A percentile compares a stretch with the other conserved stretches of the same genome.
Evolutionary conservation across 2,888 invertebrate genomes (phyloP).

Genomic region (Chaetoderma sp.): DNA sequence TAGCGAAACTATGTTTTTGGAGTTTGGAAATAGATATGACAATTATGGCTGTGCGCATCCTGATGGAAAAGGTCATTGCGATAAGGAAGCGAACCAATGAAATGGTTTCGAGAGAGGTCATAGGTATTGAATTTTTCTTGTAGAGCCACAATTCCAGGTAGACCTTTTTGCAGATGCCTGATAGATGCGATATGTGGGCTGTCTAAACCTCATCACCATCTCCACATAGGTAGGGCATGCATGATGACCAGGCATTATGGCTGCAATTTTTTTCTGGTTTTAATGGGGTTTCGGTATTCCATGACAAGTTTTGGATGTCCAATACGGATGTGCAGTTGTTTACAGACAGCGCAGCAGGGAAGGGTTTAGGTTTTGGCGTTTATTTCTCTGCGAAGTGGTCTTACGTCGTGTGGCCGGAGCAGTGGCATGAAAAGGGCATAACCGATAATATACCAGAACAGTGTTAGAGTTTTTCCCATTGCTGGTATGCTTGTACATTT

Average conservation of each 20-base stretch:
- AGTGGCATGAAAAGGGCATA: not conserved
- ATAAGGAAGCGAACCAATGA: not conserved
- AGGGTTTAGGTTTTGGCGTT: not conserved
- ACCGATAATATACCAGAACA: too few relatives aligned
- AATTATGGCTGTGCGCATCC: too few relatives aligned
- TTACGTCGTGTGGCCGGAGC: not conserved
- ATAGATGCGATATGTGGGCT: constrained; percentile 15
- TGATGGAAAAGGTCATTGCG: too few relatives aligned
- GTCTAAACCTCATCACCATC: constrained; percentile 10
- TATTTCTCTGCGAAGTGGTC: not conserved
- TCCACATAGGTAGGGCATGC: constrained; percentile 7
- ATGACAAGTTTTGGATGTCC: constrained; percentile 11
- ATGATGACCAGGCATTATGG: constrained; percentile 21
- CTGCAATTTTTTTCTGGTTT: constrained; percentile 10
- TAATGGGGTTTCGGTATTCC: constrained; percentile 26
- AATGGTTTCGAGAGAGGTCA: not conserved
- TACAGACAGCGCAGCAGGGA: constrained; percentile 9
- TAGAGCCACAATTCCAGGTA: constrained; percentile 20
- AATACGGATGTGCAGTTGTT: constrained; percentile 1
- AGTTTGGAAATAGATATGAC: too few relatives aligned
- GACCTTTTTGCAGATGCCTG: constrained; percentile 24
- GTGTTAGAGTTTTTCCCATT: constrained; percentile 3
- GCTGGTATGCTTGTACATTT: not conserved
- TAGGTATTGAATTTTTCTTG: constrained; percentile 26
- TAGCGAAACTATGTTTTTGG: too few relatives aligned